phyloP scores from a whole-genome alignment of 2,888 invertebrate species.

The Tachystola acroxantha region DNA sequence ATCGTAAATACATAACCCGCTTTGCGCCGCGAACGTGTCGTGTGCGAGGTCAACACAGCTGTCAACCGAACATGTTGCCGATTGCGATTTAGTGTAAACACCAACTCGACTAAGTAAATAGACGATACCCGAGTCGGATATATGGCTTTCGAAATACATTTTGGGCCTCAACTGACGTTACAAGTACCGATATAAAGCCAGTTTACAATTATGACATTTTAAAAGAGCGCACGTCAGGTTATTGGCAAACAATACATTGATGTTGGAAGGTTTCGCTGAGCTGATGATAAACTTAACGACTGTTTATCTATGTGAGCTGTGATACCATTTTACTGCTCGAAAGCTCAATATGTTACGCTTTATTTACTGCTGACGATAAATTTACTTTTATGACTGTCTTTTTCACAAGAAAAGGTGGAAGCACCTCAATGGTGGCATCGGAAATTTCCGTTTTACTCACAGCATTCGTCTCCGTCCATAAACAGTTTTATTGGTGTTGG shows the following conservation, averaged over 20 bases:
- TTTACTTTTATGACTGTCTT: conserved; percentile 67
- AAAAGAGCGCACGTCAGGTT: too few species aligned
- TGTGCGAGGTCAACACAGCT: too few species aligned
- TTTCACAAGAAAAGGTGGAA: conserved; percentile 50
- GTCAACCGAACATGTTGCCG: too few species aligned
- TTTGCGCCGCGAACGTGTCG: too few species aligned
- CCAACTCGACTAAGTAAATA: too few species aligned
- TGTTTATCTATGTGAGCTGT: conserved; percentile 28
- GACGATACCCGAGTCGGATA: too few species aligned
- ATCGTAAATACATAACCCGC: too few species aligned
- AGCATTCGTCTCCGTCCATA: conserved; percentile 42
- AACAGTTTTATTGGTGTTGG: conserved; percentile 56
- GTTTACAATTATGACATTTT: too few species aligned
- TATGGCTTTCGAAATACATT: too few species aligned
- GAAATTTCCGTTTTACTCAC: conserved; percentile 47
- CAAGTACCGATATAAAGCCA: too few species aligned
- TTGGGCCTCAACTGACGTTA: too few species aligned
- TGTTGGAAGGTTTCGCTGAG: not conserved
- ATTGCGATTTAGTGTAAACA: too few species aligned
- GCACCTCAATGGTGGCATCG: conserved; percentile 28
- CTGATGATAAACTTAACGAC: conserved; percentile 41
- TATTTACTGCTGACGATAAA: conserved; percentile 68
- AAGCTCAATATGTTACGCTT: conserved; percentile 63
- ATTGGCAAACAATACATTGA: not conserved
- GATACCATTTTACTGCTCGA: conserved; percentile 51